phyloP scores from a whole-genome alignment of 1,140 invertebrate genomes.

The Neelides sp. region DNA sequence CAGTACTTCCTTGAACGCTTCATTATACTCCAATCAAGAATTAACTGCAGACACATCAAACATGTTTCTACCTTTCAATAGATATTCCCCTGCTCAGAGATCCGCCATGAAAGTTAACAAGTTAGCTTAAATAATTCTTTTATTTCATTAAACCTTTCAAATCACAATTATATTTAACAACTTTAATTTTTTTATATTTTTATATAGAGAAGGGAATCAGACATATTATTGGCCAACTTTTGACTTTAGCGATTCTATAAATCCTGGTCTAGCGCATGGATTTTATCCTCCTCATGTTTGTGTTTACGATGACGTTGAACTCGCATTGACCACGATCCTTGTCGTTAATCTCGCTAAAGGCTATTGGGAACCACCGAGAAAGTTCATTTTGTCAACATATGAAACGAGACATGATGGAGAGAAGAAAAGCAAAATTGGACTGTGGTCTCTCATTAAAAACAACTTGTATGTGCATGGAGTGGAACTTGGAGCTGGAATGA shows the following conservation, averaged over 20 bases:
- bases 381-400: conserved; percentile 9
- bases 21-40: conserved; percentile 5
- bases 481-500: conserved; percentile 16
- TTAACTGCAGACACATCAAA: not conserved
- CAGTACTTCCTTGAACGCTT: conserved; percentile 13
- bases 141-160: not conserved
- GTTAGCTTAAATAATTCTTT: not conserved
- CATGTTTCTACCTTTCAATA: not conserved
- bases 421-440: conserved; percentile 1
- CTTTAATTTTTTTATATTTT: not conserved
- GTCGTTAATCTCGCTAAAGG: conserved; percentile 18
- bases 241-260: conserved; percentile 12
- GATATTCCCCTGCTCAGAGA: conserved; percentile 1
- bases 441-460: conserved; percentile 22
- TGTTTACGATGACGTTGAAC: conserved; percentile 28
- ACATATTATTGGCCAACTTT: conserved; percentile 23
- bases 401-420: not conserved
- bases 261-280: conserved; percentile 16
- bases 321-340: conserved; percentile 17
- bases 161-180: not conserved
- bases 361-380: conserved; percentile 19
- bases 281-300: conserved; percentile 30
- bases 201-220: conserved; percentile 20
- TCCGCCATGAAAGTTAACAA: conserved; percentile 10
- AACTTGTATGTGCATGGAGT: conserved; percentile 19